Evolutionary conservation across 2,113 vertebrate genomes (phyloP).

Genomic region (Leucoraja erinaceus): DNA sequence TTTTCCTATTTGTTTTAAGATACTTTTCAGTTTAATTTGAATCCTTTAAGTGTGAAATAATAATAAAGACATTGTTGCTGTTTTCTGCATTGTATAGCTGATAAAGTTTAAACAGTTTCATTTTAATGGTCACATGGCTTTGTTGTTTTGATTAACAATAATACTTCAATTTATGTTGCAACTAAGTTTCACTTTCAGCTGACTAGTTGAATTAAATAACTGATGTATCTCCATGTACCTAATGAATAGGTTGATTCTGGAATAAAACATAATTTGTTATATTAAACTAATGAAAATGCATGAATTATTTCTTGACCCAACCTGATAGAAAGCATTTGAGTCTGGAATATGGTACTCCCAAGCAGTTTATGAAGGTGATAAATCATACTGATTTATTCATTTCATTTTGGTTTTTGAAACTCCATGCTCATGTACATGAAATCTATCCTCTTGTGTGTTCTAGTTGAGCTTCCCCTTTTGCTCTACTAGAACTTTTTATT

Average conservation of each 20-base stretch:
- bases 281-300: neutral
- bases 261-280: neutral
- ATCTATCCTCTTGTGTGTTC: neutral
- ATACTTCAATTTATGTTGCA: conserved; percentile 14
- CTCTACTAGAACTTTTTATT: neutral
- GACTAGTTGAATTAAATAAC: neutral
- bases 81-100: conserved; percentile 17
- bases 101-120: neutral
- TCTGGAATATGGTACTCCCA: neutral
- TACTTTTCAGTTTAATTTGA: neutral
- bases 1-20: neutral
- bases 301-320: neutral
- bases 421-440: too few species aligned
- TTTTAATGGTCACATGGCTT: neutral
- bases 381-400: neutral
- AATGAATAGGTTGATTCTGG: neutral
- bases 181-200: neutral
- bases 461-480: neutral
- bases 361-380: neutral
- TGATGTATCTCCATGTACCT: neutral
- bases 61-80: neutral
- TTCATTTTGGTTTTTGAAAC: neutral
- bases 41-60: neutral
- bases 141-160: conserved; percentile 32
- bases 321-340: neutral